A percentile compares a stretch with the other conserved stretches of the same genome.
phyloP scores from a whole-genome alignment of 2,113 vertebrate genomes.

The Heterocephalus glaber region DNA sequence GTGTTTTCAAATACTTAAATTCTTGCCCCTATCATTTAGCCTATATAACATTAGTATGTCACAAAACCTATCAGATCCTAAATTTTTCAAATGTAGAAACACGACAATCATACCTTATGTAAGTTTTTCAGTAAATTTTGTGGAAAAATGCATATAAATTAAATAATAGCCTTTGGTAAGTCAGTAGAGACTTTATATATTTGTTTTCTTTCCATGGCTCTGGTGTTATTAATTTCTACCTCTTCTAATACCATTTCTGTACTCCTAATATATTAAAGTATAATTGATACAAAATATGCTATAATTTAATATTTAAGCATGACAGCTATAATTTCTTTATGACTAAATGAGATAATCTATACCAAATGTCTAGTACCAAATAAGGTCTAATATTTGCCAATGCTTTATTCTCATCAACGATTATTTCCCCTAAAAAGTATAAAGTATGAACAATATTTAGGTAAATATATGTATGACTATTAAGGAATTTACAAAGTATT shows the following conservation, averaged over 20 bases:
- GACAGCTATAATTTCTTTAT: not conserved
- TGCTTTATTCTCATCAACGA: not conserved
- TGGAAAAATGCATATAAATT: not conserved
- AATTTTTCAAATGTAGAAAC: not conserved
- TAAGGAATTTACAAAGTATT: not conserved
- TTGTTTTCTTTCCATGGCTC: not conserved
- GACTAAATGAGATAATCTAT: not conserved
- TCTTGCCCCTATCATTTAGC: not conserved
- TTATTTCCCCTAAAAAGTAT: not conserved
- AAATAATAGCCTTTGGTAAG: not conserved
- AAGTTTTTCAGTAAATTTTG: not conserved
- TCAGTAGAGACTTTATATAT: not conserved
- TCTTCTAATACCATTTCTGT: not conserved
- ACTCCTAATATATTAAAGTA: not conserved
- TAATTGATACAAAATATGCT: not conserved
- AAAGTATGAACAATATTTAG: not conserved
- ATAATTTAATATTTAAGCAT: not conserved
- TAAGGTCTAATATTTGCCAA: not conserved
- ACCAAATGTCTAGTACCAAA: not conserved
- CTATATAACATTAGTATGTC: not conserved
- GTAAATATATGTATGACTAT: not conserved
- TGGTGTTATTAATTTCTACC: not conserved
- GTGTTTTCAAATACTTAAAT: not conserved
- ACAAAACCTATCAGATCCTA: not conserved
- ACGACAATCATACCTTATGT: not conserved